Evolutionary conservation across 2,888 invertebrate species (phyloP).

Genomic region (Chamaedrilus cognettii): DNA sequence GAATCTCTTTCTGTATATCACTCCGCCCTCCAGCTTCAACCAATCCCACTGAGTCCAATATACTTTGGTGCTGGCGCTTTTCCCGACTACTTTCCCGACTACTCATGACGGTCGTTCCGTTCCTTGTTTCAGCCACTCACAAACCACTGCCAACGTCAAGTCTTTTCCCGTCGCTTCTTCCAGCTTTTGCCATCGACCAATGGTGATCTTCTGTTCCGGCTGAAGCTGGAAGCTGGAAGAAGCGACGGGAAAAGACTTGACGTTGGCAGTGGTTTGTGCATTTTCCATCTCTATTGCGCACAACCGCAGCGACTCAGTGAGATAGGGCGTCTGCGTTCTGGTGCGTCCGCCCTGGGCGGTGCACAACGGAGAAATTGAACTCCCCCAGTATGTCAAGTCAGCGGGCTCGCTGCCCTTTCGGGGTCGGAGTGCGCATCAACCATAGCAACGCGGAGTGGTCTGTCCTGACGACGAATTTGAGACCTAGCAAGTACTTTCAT

Average conservation of each 20-base stretch:
- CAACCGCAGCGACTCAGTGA: too few relatives aligned
- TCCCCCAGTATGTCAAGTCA: constrained; percentile 12
- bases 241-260: too few relatives aligned
- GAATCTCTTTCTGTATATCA: too few relatives aligned
- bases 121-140: too few relatives aligned
- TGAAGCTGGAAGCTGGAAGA: too few relatives aligned
- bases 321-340: constrained; percentile 18
- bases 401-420: constrained; percentile 24
- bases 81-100: not conserved
- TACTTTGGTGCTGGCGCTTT: not conserved
- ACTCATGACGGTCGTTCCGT: too few relatives aligned
- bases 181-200: too few relatives aligned
- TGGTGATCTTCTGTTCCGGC: too few relatives aligned
- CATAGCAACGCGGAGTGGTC: constrained; percentile 39
- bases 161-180: too few relatives aligned
- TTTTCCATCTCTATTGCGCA: too few relatives aligned
- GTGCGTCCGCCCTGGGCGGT: constrained; percentile 9
- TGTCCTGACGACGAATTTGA: constrained; percentile 34
- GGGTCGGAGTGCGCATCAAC: constrained; percentile 28
- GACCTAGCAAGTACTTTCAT: constrained; percentile 36
- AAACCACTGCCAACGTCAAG: too few relatives aligned
- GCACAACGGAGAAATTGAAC: not conserved
- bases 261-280: too few relatives aligned
- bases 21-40: not conserved
- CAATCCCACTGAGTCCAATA: not conserved